Conservation (phyloP, 1,140 invertebrate species). For the Halictus rubicundus region DNA sequence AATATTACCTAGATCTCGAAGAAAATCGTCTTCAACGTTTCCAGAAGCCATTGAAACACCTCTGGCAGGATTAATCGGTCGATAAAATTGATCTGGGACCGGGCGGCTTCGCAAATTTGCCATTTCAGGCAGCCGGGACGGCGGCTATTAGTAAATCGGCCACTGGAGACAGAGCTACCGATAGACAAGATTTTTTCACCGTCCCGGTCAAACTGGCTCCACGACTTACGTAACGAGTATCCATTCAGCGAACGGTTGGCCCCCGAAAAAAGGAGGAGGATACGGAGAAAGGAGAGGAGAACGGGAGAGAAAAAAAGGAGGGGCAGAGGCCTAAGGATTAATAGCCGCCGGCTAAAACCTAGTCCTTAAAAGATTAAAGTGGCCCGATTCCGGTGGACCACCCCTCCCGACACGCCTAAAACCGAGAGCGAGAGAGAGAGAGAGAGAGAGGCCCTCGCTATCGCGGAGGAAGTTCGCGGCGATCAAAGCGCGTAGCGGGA, state of each 20-base stretch:
- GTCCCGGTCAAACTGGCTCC: background rate
- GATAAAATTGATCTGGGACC: too few relatives aligned
- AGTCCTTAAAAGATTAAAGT: conserved; percentile 14
- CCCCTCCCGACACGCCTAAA: background rate
- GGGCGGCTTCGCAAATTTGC: too few relatives aligned
- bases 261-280: too few relatives aligned
- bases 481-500: conserved; percentile 43
- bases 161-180: background rate
- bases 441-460: too few relatives aligned
- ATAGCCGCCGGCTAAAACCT: background rate
- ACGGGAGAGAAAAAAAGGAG: background rate
- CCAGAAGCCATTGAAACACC: too few relatives aligned
- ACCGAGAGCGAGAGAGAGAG: too few relatives aligned
- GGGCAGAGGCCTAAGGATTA: background rate
- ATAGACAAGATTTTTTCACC: background rate
- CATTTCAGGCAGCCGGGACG: too few relatives aligned
- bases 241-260: background rate
- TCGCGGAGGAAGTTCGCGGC: conserved; percentile 40
- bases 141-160: too few relatives aligned
- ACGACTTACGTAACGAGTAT: conserved; percentile 3
- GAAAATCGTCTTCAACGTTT: too few relatives aligned
- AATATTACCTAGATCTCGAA: too few relatives aligned
- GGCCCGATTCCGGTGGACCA: background rate
- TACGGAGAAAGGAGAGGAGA: too few relatives aligned
- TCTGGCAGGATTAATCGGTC: too few relatives aligned